These are phyloP conservation scores for Eurystomus gularis DNA, from an alignment of 2,113 vertebrate species.

Conservation along the genomic window DNA sequence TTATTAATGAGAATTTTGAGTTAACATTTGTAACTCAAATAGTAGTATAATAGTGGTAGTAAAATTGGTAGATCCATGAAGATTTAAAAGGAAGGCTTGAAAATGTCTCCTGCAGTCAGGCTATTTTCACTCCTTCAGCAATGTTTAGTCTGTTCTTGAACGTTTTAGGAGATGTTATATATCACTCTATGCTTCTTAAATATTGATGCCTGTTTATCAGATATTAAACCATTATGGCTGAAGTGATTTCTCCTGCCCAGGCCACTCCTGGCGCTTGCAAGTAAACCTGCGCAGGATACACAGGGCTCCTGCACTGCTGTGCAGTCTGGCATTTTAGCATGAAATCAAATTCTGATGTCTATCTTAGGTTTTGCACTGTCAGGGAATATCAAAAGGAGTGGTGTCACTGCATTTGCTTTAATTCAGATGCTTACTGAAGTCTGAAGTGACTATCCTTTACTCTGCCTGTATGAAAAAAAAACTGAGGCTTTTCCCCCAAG, in stretches of 20 bases:
- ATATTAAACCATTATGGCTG: not conserved
- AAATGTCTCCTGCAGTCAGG: not conserved
- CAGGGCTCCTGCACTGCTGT: not conserved
- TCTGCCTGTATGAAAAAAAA: not conserved
- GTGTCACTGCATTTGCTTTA: not conserved
- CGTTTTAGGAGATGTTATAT: not conserved
- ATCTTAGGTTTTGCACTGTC: not conserved
- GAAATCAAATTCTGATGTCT: not conserved
- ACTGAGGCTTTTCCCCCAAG: not conserved
- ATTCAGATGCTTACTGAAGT: constrained; percentile 1
- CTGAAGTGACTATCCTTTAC: not conserved
- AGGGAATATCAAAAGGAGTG: not conserved
- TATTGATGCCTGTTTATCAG: not conserved
- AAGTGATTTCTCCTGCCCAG: not conserved
- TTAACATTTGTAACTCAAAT: not conserved
- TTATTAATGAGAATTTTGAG: not conserved
- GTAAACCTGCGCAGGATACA: not conserved
- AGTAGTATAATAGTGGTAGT: too few species aligned
- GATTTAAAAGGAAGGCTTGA: not conserved
- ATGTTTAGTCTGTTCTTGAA: not conserved
- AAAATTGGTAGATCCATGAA: not conserved
- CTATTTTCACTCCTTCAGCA: not conserved
- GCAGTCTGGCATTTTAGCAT: not conserved
- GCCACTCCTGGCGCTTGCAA: not conserved
- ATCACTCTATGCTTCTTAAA: not conserved